phyloP scores from a whole-genome alignment of 92 coral and sea anemone species.

The Ricordea florida region DNA sequence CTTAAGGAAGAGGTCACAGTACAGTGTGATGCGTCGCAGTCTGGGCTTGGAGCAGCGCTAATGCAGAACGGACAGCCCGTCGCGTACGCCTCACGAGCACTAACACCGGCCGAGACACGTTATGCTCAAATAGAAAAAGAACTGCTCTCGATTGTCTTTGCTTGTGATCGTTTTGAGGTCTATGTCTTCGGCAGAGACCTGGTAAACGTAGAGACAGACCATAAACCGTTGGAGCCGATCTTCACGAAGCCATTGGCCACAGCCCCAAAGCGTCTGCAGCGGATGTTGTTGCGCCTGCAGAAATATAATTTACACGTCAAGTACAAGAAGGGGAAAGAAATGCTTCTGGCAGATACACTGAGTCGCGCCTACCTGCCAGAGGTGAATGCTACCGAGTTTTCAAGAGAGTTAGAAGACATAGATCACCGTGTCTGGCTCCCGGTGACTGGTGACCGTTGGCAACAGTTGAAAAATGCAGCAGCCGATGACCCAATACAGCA shows the following conservation, averaged over 20 bases:
- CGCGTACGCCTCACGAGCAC: constrained; percentile 54
- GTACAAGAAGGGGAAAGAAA: no score
- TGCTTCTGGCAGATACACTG: no score
- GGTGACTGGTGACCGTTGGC: no score
- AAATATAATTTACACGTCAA: no score
- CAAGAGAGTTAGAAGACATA: no score
- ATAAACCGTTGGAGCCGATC: constrained; percentile 59
- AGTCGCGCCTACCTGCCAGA: no score
- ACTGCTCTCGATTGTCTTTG: constrained; percentile 47
- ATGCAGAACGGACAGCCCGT: constrained; percentile 59
- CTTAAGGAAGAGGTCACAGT: constrained; percentile 44
- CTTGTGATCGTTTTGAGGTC: constrained; percentile 44
- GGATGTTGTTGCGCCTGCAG: no score
- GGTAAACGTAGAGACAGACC: constrained; percentile 44
- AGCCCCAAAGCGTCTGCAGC: constrained; percentile 57
- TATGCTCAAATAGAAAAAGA: constrained; percentile 63
- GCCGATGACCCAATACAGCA: no score
- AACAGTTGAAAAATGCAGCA: no score
- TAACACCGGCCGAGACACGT: constrained; percentile 37
- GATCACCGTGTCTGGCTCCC: no score
- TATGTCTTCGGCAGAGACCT: constrained; percentile 36
- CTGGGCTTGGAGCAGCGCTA: constrained; percentile 55
- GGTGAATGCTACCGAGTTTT: no score
- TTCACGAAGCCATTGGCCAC: constrained; percentile 40
- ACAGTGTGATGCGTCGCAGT: constrained; percentile 60